A percentile compares a stretch with the other conserved stretches of the same genome.
These are phyloP conservation scores for Donacobius atricapilla DNA, from an alignment of 2,113 vertebrate genomes.

Conservation along the genomic window DNA sequence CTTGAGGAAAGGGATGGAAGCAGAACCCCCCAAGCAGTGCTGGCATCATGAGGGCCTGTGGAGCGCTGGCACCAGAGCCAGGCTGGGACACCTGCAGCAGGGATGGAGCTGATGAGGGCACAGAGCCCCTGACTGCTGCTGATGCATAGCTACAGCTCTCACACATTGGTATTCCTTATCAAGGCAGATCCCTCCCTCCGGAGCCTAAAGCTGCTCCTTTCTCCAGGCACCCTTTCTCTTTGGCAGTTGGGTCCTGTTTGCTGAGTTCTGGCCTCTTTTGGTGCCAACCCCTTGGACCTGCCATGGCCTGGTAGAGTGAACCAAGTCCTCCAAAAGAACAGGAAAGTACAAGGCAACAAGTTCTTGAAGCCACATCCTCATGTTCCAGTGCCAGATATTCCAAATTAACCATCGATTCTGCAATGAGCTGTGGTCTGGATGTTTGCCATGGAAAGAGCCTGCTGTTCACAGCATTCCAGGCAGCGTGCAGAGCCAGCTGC, in stretches of 20 bases:
- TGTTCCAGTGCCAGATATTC: neutral
- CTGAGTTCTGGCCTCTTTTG: neutral
- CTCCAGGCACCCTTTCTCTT: neutral
- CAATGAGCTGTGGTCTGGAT: neutral
- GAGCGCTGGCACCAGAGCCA: neutral
- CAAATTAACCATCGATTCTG: neutral
- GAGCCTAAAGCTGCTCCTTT: neutral
- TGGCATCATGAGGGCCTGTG: neutral
- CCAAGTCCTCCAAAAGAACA: neutral
- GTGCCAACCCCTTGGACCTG: neutral
- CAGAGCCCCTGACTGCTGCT: neutral
- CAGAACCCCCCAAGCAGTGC: accelerated
- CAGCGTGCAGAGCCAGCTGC: neutral
- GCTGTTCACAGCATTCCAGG: neutral
- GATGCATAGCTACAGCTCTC: neutral
- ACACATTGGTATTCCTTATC: neutral
- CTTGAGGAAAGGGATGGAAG: neutral
- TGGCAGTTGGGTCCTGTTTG: neutral
- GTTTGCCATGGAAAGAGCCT: neutral
- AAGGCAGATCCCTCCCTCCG: neutral
- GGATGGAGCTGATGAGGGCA: neutral
- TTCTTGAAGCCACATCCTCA: neutral
- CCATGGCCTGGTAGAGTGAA: neutral
- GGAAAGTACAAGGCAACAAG: neutral
- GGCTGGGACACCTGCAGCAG: neutral